phyloP scores from a whole-genome alignment of 1,140 invertebrate genomes.

The Panulirus ornatus region DNA sequence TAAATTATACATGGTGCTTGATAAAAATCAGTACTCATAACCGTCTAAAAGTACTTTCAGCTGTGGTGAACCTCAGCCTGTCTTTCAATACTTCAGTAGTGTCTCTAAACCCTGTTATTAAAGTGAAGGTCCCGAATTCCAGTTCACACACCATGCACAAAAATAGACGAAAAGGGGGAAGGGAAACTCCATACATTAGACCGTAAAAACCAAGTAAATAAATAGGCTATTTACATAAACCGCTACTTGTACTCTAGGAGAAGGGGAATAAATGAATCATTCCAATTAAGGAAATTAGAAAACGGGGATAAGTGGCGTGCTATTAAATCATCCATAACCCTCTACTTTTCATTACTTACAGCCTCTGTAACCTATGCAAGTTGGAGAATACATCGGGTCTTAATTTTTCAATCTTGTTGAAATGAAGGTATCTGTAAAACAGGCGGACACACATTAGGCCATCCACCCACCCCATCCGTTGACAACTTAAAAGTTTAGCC shows the following conservation, averaged over 20 bases:
- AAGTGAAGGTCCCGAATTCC: neutral
- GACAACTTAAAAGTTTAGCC: neutral
- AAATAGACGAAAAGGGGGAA: neutral
- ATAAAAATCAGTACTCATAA: too few species aligned
- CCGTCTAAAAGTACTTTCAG: too few species aligned
- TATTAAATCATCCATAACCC: conserved; percentile 30
- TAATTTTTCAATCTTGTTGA: conserved; percentile 71
- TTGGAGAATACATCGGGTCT: conserved; percentile 65
- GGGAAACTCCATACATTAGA: neutral
- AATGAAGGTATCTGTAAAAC: conserved; percentile 70
- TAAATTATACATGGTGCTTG: too few species aligned
- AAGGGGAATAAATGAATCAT: conserved; percentile 18
- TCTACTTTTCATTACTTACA: conserved; percentile 59
- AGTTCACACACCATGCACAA: conserved; percentile 33
- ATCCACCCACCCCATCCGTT: conserved; percentile 1
- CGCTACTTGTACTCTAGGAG: conserved; percentile 15
- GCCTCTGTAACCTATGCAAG: conserved; percentile 68
- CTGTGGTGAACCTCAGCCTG: neutral
- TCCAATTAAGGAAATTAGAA: conserved; percentile 20
- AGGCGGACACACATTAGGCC: conserved; percentile 57
- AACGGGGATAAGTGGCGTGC: conserved; percentile 18
- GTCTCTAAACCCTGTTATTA: neutral
- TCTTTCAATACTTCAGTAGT: neutral
- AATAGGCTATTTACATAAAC: neutral
- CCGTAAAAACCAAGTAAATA: neutral